phyloP scores from a whole-genome alignment of 1,140 invertebrate species.

The Phortica variegata region DNA sequence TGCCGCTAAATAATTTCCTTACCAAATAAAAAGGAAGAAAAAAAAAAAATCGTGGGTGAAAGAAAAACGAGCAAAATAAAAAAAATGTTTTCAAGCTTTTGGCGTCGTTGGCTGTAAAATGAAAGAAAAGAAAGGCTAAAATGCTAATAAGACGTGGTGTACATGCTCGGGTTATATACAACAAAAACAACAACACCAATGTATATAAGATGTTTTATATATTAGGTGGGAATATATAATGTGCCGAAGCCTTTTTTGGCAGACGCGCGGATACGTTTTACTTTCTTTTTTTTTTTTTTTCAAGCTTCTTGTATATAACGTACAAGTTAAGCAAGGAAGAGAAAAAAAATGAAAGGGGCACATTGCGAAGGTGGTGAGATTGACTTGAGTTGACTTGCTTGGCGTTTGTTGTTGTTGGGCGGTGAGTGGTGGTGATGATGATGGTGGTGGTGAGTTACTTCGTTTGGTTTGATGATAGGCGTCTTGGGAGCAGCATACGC shows the following conservation, averaged over 20 bases:
- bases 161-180: not conserved
- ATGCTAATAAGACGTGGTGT: slow-evolving; percentile 40
- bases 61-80: no score
- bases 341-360: slow-evolving; percentile 38
- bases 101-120: slow-evolving; percentile 4
- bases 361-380: slow-evolving; percentile 10
- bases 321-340: no score
- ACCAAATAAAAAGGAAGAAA: slow-evolving; percentile 26
- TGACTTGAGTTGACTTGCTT: no score
- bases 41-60: not conserved
- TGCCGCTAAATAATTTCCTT: slow-evolving; percentile 44
- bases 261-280: slow-evolving; percentile 3
- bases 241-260: slow-evolving; percentile 47
- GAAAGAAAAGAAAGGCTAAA: slow-evolving; percentile 45
- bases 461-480: no score
- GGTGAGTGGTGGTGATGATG: slow-evolving; percentile 1
- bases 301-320: no score
- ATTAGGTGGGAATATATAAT: slow-evolving; percentile 42
- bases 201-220: slow-evolving; percentile 46
- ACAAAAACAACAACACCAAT: slow-evolving; percentile 11
- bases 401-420: no score
- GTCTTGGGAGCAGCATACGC: slow-evolving; percentile 9
- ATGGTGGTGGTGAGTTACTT: not conserved
- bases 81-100: slow-evolving; percentile 7
- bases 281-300: no score